Evolutionary conservation across 1,140 invertebrate genomes (phyloP).

Genomic region (Drosophila sulfurigaster): DNA sequence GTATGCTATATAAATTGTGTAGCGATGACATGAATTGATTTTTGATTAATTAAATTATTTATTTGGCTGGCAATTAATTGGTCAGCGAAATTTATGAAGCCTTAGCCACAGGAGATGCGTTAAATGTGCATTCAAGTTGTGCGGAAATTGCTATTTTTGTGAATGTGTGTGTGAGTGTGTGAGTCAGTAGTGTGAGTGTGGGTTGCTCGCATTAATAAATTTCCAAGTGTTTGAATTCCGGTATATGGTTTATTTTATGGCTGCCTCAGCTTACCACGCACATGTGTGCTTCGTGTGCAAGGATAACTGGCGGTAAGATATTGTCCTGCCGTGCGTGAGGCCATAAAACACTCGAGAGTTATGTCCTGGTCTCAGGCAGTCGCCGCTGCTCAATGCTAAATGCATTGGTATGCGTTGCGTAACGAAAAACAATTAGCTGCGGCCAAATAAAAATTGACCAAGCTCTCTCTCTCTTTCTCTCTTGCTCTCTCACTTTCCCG

Average conservation of each 20-base stretch:
- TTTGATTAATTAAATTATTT: conserved; percentile 74
- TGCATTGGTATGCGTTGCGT: conserved; percentile 81
- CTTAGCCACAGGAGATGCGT: conserved; percentile 36
- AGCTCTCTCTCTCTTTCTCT: not conserved
- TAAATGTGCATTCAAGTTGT: conserved; percentile 59
- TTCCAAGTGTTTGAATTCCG: conserved; percentile 65
- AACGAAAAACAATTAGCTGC: conserved; percentile 82
- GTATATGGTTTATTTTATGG: conserved; percentile 73
- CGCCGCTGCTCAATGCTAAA: conserved; percentile 50
- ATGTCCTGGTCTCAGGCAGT: conserved; percentile 55
- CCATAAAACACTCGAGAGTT: conserved; percentile 78
- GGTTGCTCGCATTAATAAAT: conserved; percentile 67
- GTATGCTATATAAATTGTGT: conserved; percentile 7
- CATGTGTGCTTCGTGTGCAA: conserved; percentile 43
- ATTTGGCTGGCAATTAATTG: conserved; percentile 58
- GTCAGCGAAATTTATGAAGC: conserved; percentile 41
- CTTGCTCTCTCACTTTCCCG: not conserved
- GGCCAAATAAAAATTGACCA: conserved; percentile 71
- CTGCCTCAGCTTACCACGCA: conserved; percentile 53
- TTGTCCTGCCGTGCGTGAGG: conserved; percentile 80
- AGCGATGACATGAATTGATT: conserved; percentile 27
- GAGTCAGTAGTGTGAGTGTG: not conserved
- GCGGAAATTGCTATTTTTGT: not conserved
- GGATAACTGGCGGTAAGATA: conserved; percentile 64
- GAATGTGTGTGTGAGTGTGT: not conserved